A percentile compares a stretch with the other conserved stretches of the same genome.
Conservation (phyloP, 1,140 invertebrate species). For the Drosophila funebris region DNA sequence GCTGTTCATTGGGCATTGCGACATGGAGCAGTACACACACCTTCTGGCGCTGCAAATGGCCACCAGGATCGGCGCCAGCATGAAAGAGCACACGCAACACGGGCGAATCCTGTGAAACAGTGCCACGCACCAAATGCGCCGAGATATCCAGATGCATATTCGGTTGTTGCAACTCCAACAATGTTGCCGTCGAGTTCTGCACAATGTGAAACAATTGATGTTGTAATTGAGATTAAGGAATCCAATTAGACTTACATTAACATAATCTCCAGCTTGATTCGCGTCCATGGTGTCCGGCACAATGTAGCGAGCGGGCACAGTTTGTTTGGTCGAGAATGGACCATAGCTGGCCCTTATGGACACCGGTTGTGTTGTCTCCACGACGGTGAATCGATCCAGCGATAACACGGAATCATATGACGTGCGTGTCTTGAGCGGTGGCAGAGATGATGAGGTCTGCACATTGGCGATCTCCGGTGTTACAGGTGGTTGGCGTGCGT, state of each 20-base stretch:
- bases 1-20: constrained; percentile 85
- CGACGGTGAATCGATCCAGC: constrained; percentile 93
- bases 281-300: constrained; percentile 90
- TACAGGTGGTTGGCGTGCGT: constrained; percentile 87
- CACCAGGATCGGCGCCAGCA: constrained; percentile 90
- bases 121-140: constrained; percentile 94
- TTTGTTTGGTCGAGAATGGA: constrained; percentile 96
- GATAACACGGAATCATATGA: constrained; percentile 87
- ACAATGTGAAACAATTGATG: neutral
- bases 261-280: constrained; percentile 68
- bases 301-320: constrained; percentile 94
- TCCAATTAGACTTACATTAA: constrained; percentile 75
- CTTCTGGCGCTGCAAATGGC: constrained; percentile 84
- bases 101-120: constrained; percentile 92
- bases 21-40: constrained; percentile 91
- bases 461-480: constrained; percentile 75
- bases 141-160: constrained; percentile 93
- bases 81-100: constrained; percentile 95
- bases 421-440: constrained; percentile 51
- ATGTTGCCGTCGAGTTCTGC: constrained; percentile 78
- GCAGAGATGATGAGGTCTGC: constrained; percentile 65
- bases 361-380: constrained; percentile 93
- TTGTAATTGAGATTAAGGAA: no score
- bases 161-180: constrained; percentile 87
- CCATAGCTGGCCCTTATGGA: constrained; percentile 95